Conservation (phyloP, 1,140 invertebrate species). For the Aphelenchoides fujianensis region DNA sequence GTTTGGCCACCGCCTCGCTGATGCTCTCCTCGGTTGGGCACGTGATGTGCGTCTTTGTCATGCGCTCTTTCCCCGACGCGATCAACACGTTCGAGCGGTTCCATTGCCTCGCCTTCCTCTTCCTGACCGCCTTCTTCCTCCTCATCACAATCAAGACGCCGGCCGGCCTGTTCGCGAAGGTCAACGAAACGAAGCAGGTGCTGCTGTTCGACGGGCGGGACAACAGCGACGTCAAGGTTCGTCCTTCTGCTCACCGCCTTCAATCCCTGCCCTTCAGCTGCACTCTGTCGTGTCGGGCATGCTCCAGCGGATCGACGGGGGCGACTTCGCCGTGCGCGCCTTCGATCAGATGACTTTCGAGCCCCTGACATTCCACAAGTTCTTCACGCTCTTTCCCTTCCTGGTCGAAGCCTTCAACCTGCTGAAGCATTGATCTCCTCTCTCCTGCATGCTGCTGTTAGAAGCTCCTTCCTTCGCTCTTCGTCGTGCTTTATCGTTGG, state of each 20-base stretch:
- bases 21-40: background rate
- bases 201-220: background rate
- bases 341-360: background rate
- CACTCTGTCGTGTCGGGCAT: background rate
- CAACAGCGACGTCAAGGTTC: background rate
- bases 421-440: background rate
- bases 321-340: background rate
- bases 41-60: background rate
- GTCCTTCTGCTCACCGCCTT: background rate
- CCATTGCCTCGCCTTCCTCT: background rate
- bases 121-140: background rate
- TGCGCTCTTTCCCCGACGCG: background rate
- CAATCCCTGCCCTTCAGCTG: background rate
- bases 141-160: constrained; percentile 6
- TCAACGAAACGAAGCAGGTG: constrained; percentile 7
- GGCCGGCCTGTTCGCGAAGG: background rate
- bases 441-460: no score
- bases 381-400: background rate
- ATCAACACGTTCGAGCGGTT: background rate
- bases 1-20: background rate
- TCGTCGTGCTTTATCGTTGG: no score
- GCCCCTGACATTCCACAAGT: background rate
- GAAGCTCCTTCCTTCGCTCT: no score
- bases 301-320: background rate
- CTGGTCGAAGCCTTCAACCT: background rate